These are phyloP conservation scores for Cygnus olor DNA, from an alignment of 2,797 vertebrate species.

Conservation along the genomic window DNA sequence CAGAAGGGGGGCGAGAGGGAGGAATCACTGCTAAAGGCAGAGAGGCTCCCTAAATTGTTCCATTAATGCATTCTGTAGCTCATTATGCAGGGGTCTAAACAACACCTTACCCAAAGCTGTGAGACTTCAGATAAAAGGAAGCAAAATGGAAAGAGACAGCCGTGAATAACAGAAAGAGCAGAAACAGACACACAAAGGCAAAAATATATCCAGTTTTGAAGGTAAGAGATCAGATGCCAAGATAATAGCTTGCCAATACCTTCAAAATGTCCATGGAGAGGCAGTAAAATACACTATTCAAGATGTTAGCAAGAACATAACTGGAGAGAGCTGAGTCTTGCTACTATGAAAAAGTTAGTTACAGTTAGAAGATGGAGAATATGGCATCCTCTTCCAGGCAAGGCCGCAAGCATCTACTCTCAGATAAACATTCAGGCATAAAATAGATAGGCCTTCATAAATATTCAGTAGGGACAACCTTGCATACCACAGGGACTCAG, in stretches of 20 bases:
- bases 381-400: not conserved
- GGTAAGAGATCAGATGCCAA: slow-evolving; percentile 3
- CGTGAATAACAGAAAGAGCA: not conserved
- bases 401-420: not conserved
- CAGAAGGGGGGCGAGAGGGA: not conserved
- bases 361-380: not conserved
- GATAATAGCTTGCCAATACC: slow-evolving; percentile 10
- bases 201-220: slow-evolving; percentile 24
- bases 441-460: slow-evolving; percentile 3
- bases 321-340: not conserved
- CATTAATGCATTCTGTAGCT: not conserved
- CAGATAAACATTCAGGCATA: slow-evolving; percentile 33
- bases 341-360: not conserved
- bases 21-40: not conserved
- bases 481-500: not conserved
- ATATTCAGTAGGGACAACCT: slow-evolving; percentile 25
- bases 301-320: not conserved
- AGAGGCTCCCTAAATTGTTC: not conserved
- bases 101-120: not conserved
- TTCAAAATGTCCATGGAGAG: not conserved
- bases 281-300: not conserved
- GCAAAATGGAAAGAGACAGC: not conserved
- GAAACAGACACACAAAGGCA: not conserved
- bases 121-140: not conserved
- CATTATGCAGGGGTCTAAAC: not conserved